Evolutionary conservation across 2,888 invertebrate species (phyloP).

Genomic region (Diloba caeruleocephala): DNA sequence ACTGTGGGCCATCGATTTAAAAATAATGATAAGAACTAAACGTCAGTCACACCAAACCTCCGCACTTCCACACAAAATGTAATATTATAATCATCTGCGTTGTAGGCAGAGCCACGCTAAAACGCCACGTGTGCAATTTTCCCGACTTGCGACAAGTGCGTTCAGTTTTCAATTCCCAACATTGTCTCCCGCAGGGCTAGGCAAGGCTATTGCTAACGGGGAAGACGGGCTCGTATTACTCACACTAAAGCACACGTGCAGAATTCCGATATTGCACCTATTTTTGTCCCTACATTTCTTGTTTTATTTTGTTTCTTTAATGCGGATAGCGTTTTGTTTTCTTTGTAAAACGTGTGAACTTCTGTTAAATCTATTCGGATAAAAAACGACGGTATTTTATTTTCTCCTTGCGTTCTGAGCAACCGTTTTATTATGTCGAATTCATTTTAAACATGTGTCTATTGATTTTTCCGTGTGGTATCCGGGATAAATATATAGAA

Average conservation of each 20-base stretch:
- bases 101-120: slow-evolving; percentile 16
- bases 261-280: slow-evolving; percentile 13
- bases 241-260: slow-evolving; percentile 8
- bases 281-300: slow-evolving; percentile 18
- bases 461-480: too few species aligned
- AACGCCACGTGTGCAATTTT: slow-evolving; percentile 45
- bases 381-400: not conserved
- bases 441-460: too few species aligned
- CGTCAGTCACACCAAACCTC: slow-evolving; percentile 1
- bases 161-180: slow-evolving; percentile 69
- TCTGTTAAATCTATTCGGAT: slow-evolving; percentile 13
- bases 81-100: slow-evolving; percentile 13
- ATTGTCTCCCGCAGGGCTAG: slow-evolving; percentile 58
- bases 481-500: too few species aligned
- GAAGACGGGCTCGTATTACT: slow-evolving; percentile 39
- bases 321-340: slow-evolving; percentile 16
- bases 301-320: slow-evolving; percentile 15
- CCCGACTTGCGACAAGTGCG: slow-evolving; percentile 43
- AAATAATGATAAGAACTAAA: too few species aligned
- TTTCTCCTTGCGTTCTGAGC: too few species aligned
- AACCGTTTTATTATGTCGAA: too few species aligned
- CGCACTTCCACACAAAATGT: slow-evolving; percentile 1
- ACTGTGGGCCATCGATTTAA: too few species aligned
- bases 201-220: slow-evolving; percentile 57
- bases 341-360: slow-evolving; percentile 16